Percentiles rank a stretch among this genome's conserved stretches.
Evolutionary conservation across 2,113 vertebrate species (phyloP).

Genomic region (Coreoperca whiteheadi): DNA sequence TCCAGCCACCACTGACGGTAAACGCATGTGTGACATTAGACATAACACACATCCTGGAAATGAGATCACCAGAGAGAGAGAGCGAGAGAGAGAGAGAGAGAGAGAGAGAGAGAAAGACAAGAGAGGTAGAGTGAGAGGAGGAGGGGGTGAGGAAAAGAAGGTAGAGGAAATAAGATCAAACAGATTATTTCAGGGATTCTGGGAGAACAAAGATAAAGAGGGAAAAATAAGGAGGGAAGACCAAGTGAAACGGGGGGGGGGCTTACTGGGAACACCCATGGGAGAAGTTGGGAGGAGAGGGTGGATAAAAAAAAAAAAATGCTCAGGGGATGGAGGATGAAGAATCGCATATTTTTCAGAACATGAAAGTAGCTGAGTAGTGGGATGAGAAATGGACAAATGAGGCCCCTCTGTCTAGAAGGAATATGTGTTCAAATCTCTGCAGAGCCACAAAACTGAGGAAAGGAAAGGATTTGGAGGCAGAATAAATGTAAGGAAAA

Average conservation of each 20-base stretch:
- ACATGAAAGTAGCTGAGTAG: conserved; percentile 15
- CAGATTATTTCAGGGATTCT: conserved; percentile 52
- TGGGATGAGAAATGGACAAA: conserved; percentile 5
- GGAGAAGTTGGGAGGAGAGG: conserved; percentile 14
- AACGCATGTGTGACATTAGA: conserved; percentile 46
- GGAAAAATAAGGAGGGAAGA: conserved; percentile 36
- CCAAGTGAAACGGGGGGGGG: not conserved
- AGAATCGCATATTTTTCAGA: conserved; percentile 19
- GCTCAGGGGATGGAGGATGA: conserved; percentile 6
- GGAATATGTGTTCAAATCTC: not conserved
- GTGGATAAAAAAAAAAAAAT: not conserved
- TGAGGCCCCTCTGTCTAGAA: not conserved
- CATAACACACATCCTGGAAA: conserved; percentile 70
- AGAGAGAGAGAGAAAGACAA: not conserved
- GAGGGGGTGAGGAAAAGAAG: not conserved
- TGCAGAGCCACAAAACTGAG: not conserved
- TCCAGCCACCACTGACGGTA: conserved; percentile 40
- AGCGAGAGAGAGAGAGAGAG: not conserved
- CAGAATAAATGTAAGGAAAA: not conserved
- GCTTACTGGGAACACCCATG: conserved; percentile 26
- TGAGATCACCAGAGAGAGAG: conserved; percentile 59
- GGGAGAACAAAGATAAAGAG: conserved; percentile 49
- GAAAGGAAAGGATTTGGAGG: not conserved
- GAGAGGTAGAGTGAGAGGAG: not conserved
- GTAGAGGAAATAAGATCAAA: conserved; percentile 50